Evolutionary conservation across 2,113 vertebrate species (phyloP).

Genomic region (Tursiops truncatus): DNA sequence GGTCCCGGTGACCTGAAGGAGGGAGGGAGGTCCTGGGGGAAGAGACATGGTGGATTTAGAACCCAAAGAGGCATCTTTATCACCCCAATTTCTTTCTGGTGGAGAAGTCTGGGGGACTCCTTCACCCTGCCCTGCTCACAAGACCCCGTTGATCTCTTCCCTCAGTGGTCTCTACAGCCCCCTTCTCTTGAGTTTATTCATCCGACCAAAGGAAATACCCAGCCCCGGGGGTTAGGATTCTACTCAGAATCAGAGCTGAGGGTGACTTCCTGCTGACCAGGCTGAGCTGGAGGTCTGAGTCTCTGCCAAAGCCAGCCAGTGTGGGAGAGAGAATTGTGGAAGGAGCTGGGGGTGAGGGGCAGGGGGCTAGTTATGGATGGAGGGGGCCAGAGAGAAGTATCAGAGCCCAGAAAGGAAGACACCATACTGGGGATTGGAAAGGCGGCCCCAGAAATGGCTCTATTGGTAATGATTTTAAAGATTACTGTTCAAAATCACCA

Average conservation of each 20-base stretch:
- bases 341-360: neutral
- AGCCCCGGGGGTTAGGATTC: neutral
- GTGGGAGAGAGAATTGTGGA: neutral
- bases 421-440: neutral
- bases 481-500: neutral
- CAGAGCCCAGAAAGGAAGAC: neutral
- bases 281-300: neutral
- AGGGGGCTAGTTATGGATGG: accelerated
- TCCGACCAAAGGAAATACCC: constrained; percentile 35
- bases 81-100: constrained; percentile 5
- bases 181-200: constrained; percentile 61
- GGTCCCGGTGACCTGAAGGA: constrained; percentile 75
- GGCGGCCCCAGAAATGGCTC: neutral
- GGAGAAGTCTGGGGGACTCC: neutral
- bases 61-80: constrained; percentile 5
- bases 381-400: neutral
- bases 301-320: neutral
- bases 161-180: neutral
- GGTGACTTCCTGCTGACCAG: constrained; percentile 8
- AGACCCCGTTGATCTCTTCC: neutral
- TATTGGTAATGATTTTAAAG: accelerated
- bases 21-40: constrained; percentile 62
- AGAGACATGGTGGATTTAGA: neutral
- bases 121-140: neutral
- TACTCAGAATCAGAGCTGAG: constrained; percentile 51